Evolutionary conservation across 2,797 vertebrate genomes (phyloP), one percentile per base, ranked within the genome.

Genomic region (Staurois parvus): DNA sequence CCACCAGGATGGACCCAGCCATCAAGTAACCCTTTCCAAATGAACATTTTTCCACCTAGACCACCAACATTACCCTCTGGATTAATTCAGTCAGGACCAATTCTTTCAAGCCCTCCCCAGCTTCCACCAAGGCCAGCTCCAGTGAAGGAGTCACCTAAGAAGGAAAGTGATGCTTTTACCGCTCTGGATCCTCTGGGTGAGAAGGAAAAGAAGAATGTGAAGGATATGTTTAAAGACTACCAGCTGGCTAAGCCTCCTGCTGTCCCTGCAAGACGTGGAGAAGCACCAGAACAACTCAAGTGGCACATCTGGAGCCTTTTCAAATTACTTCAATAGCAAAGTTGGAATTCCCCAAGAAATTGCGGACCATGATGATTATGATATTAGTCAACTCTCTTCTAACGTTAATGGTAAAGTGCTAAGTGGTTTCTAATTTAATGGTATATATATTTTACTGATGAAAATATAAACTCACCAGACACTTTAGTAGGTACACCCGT

Each of bases 141-240:
- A 62, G 89, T 88, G 17, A 97, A 95, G 87, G 97, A 98, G 81
- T 86, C 91, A 2, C 89, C 94, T 17, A 95, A 93, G 90, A 92
- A 93, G 64, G 95, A 96, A 83, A 97, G 93, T 30, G 96, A 93
- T 90, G 97, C 96, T 81, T 99, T 99, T 90, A 95, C 95, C 42
- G 94, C 94, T 87, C 91, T 99, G 92, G 98, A 99, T 90, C 98
- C 98, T 0, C 96, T 99, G 4, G 98, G 97, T 4, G 97, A 97
- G 69, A 97, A 92, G 90, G 98, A 98, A 88, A 95, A 95, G 91
- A 99, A 97, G 87, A 95, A 95, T 21, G 93, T 98, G 72, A 98
- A 97, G 90, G 97, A 98, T 87, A 98, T 99, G 98, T 99, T 99
- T 89, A 99, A 97, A 92, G 96, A 98, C 90, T 98, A 99, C 90